A percentile compares a stretch with the other conserved stretches of the same genome.
Evolutionary conservation across 1,140 invertebrate genomes (phyloP).

Genomic region (Tigriopus japonicus): DNA sequence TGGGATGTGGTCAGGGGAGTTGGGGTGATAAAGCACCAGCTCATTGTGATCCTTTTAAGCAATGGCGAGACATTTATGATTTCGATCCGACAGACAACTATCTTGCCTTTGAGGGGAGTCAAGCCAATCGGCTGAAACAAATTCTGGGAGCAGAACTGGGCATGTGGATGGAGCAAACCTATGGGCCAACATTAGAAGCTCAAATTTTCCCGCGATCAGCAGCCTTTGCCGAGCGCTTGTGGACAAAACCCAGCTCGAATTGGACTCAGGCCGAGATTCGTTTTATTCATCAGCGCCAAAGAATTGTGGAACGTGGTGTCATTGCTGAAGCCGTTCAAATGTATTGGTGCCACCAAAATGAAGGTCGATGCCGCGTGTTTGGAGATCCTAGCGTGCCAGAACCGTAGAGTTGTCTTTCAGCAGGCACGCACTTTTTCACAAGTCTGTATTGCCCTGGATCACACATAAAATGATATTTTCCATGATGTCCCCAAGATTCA

Average conservation of each 20-base stretch:
- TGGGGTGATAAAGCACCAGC: constrained; percentile 43
- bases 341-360: constrained; percentile 23
- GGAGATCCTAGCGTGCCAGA: neutral
- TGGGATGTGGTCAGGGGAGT: constrained; percentile 60
- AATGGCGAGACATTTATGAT: constrained; percentile 19
- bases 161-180: constrained; percentile 45
- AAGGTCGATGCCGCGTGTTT: constrained; percentile 17
- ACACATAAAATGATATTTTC: too few relatives aligned
- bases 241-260: constrained; percentile 43
- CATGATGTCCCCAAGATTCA: too few relatives aligned
- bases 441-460: too few relatives aligned
- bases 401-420: too few relatives aligned
- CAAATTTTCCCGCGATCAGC: constrained; percentile 22
- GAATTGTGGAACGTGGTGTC: constrained; percentile 24
- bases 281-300: constrained; percentile 47
- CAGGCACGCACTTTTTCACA: too few relatives aligned
- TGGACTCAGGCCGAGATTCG: constrained; percentile 36
- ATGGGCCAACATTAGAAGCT: constrained; percentile 21
- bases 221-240: constrained; percentile 52
- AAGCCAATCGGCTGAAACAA: constrained; percentile 22
- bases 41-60: constrained; percentile 3
- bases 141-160: constrained; percentile 52
- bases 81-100: constrained; percentile 64
- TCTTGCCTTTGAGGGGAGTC: constrained; percentile 22
- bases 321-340: constrained; percentile 21